Percentiles rank a stretch among this genome's conserved stretches.
These are phyloP conservation scores for Dolichomitus sp. DNA, from an alignment of 2,888 invertebrate species.

Conservation along the genomic window DNA sequence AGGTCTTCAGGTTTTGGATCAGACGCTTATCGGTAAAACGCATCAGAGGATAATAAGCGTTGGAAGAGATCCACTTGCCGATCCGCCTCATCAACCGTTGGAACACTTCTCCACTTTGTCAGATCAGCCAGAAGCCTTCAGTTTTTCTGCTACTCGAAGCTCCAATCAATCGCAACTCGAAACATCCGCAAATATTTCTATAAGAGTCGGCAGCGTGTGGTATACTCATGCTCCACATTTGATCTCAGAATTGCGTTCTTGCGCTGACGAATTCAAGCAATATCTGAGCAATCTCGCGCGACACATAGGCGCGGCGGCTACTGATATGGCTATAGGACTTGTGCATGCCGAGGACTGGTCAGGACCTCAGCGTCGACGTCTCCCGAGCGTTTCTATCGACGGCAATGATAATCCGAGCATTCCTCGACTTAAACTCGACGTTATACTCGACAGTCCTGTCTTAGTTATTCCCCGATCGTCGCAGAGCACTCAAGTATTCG, in stretches of 20 bases:
- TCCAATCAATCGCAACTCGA: constrained; percentile 73
- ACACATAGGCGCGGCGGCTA: constrained; percentile 96
- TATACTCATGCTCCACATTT: constrained; percentile 97
- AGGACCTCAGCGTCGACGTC: constrained; percentile 87
- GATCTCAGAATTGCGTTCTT: constrained; percentile 94
- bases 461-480: constrained; percentile 94
- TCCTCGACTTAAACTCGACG: constrained; percentile 88
- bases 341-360: constrained; percentile 90
- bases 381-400: constrained; percentile 85
- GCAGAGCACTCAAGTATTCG: constrained; percentile 93
- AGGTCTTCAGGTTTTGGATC: constrained; percentile 96
- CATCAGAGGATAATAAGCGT: constrained; percentile 96
- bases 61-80: constrained; percentile 91
- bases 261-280: constrained; percentile 96
- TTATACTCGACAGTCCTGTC: constrained; percentile 96
- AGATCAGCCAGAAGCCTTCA: constrained; percentile 87
- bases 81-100: constrained; percentile 81
- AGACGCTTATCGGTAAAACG: constrained; percentile 93
- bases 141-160: constrained; percentile 87
- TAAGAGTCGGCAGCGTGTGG: constrained; percentile 89
- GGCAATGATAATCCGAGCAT: constrained; percentile 82
- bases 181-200: constrained; percentile 82
- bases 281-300: constrained; percentile 94
- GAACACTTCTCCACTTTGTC: constrained; percentile 82
- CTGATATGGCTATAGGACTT: constrained; percentile 97